Conservation (phyloP, 2,888 invertebrate genomes). For the Leptogaster cylindrica region DNA sequence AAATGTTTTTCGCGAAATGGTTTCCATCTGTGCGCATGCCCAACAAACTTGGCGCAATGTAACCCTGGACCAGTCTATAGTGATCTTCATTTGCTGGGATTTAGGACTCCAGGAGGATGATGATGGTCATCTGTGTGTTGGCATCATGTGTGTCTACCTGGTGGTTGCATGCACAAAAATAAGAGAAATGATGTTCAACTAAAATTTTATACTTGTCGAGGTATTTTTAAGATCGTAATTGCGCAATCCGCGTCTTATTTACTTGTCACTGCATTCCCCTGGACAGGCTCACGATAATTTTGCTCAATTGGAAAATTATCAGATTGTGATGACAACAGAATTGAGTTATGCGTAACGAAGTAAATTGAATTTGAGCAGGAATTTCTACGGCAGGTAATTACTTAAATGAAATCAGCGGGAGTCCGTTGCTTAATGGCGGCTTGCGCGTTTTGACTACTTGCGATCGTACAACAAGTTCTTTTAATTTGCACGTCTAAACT, state of each 20-base stretch:
- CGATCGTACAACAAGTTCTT: too few relatives aligned
- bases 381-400: background rate
- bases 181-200: conserved; percentile 25
- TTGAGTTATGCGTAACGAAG: conserved; percentile 37
- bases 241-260: conserved; percentile 40
- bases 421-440: background rate
- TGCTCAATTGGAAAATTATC: conserved; percentile 37
- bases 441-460: too few relatives aligned
- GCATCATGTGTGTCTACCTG: too few relatives aligned
- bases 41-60: background rate
- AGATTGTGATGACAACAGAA: conserved; percentile 37
- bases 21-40: conserved; percentile 23
- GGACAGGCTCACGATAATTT: conserved; percentile 32
- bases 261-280: conserved; percentile 40
- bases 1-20: conserved; percentile 14
- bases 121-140: too few relatives aligned
- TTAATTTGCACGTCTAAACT: too few relatives aligned
- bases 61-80: background rate
- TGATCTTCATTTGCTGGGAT: background rate
- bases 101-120: too few relatives aligned
- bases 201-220: conserved; percentile 28
- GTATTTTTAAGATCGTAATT: conserved; percentile 37
- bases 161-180: conserved; percentile 11
- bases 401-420: background rate
- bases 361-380: conserved; percentile 15